These are phyloP conservation scores for Nothobranchius kuhntae DNA, from an alignment of 2,113 vertebrate species.

Conservation along the genomic window DNA sequence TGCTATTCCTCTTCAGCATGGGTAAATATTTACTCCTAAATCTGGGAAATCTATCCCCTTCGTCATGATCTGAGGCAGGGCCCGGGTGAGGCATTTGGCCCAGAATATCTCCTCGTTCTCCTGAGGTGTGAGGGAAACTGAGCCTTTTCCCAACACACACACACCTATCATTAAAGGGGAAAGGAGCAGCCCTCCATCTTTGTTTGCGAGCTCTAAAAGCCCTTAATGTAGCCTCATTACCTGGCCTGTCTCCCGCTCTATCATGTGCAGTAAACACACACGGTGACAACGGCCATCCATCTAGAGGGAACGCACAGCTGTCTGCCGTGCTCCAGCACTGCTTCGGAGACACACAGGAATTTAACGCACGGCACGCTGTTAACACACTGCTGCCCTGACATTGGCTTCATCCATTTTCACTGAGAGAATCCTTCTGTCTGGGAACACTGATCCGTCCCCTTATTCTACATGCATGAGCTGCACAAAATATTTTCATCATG, in stretches of 20 bases:
- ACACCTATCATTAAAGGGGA: slow-evolving; percentile 70
- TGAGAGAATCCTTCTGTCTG: slow-evolving; percentile 31
- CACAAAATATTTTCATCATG: slow-evolving; percentile 52
- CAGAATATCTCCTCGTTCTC: slow-evolving; percentile 4
- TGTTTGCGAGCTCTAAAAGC: slow-evolving; percentile 78
- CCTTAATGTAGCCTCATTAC: slow-evolving; percentile 80
- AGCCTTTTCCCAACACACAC: slow-evolving; percentile 38
- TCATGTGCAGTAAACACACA: slow-evolving; percentile 80
- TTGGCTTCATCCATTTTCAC: slow-evolving; percentile 42
- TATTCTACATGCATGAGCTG: slow-evolving; percentile 55
- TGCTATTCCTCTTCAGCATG: slow-evolving; percentile 66
- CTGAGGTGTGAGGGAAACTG: slow-evolving; percentile 49
- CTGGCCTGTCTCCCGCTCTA: slow-evolving; percentile 77
- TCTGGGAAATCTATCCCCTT: slow-evolving; percentile 64
- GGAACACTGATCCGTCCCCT: slow-evolving; percentile 40
- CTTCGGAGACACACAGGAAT: slow-evolving; percentile 58
- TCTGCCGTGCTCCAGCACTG: slow-evolving; percentile 57
- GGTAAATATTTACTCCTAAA: slow-evolving; percentile 77
- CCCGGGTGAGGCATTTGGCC: slow-evolving; percentile 60
- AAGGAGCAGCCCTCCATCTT: slow-evolving; percentile 75
- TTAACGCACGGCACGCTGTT: slow-evolving; percentile 41
- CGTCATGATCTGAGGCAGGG: slow-evolving; percentile 59
- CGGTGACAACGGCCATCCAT: slow-evolving; percentile 76
- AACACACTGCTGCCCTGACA: slow-evolving; percentile 48
- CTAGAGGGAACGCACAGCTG: slow-evolving; percentile 65